A percentile compares a stretch with the other conserved stretches of the same genome.
These are phyloP conservation scores for Eupithecia pulchellata DNA, from an alignment of 2,888 invertebrate genomes.

Conservation along the genomic window DNA sequence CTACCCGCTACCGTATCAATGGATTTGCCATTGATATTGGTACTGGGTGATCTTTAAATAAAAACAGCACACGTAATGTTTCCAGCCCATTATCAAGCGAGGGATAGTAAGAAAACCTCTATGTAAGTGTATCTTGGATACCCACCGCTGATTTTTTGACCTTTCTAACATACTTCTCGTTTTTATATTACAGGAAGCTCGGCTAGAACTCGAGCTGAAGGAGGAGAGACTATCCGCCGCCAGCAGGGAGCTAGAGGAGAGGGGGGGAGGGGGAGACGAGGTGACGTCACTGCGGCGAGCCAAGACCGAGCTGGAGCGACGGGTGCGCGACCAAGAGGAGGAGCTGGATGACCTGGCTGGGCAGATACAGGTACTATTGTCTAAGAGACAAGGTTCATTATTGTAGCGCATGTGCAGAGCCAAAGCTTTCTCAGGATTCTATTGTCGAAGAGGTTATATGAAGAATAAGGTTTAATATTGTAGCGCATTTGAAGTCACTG, in stretches of 20 bases:
- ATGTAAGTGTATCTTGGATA: too few species aligned
- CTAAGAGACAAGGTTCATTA: neutral
- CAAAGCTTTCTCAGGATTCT: too few species aligned
- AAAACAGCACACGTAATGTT: too few species aligned
- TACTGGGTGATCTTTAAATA: too few species aligned
- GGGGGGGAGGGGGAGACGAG: slow-evolving; percentile 95
- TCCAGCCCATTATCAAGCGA: too few species aligned
- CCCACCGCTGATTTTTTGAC: too few species aligned
- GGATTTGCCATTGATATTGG: too few species aligned
- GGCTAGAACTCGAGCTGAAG: slow-evolving; percentile 94
- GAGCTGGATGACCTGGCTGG: slow-evolving; percentile 94
- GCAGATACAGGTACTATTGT: slow-evolving; percentile 26
- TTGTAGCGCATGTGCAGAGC: too few species aligned
- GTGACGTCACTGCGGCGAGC: slow-evolving; percentile 92
- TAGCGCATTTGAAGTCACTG: neutral
- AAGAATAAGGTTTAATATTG: too few species aligned
- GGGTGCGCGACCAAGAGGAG: slow-evolving; percentile 95
- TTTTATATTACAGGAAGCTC: slow-evolving; percentile 87
- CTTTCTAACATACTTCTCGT: neutral
- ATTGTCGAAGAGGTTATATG: too few species aligned
- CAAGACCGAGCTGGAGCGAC: slow-evolving; percentile 94
- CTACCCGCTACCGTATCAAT: too few species aligned
- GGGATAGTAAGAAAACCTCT: too few species aligned
- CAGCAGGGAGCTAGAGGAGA: slow-evolving; percentile 93
- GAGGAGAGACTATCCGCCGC: slow-evolving; percentile 93